A percentile compares a stretch with the other conserved stretches of the same genome.
phyloP scores from a whole-genome alignment of 2,888 invertebrate genomes.

The Acleris cristana region DNA sequence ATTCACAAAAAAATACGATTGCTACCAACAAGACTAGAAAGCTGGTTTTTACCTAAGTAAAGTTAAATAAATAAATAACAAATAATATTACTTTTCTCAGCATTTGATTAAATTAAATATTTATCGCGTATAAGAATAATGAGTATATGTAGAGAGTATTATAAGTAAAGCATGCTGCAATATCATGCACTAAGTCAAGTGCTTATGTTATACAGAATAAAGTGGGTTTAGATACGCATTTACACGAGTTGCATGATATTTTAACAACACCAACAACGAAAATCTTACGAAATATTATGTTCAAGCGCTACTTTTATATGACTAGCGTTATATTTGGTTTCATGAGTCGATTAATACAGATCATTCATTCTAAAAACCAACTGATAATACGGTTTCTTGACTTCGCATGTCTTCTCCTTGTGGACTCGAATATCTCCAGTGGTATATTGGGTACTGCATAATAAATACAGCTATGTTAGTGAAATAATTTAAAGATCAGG shows the following conservation, averaged over 20 bases:
- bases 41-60: conserved; percentile 75
- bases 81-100: conserved; percentile 31
- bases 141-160: conserved; percentile 41
- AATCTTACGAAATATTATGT: conserved; percentile 55
- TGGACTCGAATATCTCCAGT: conserved; percentile 83
- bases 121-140: conserved; percentile 59
- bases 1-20: conserved; percentile 8
- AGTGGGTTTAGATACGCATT: conserved; percentile 40
- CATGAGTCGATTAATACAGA: conserved; percentile 55
- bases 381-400: conserved; percentile 84
- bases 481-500: conserved; percentile 53
- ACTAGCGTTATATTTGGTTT: conserved; percentile 74
- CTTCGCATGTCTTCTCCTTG: conserved; percentile 81
- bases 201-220: conserved; percentile 47
- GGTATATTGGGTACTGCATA: conserved; percentile 84
- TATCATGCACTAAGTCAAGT: conserved; percentile 62
- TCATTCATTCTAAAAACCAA: conserved; percentile 82
- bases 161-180: conserved; percentile 64
- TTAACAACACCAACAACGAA: conserved; percentile 58
- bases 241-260: conserved; percentile 39
- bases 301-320: conserved; percentile 70
- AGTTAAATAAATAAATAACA: conserved; percentile 40
- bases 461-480: conserved; percentile 82
- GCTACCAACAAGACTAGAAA: conserved; percentile 40
- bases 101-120: conserved; percentile 38